Conservation (phyloP, 2,797 vertebrate species). For the Tarsius wallacei region DNA sequence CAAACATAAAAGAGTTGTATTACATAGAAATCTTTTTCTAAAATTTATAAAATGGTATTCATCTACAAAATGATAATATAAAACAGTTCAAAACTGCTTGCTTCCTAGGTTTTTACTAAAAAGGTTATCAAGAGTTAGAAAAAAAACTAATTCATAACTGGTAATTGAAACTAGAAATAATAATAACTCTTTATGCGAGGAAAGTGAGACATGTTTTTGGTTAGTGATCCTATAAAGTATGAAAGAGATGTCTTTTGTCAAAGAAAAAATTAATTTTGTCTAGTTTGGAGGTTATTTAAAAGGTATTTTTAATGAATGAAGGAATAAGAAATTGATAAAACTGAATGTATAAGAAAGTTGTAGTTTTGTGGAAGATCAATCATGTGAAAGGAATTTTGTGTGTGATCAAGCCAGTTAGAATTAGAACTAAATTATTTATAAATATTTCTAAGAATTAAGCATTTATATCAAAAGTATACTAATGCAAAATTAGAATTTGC, state of each 20-base stretch:
- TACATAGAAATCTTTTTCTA: background rate
- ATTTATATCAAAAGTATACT: background rate
- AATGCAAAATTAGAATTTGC: background rate
- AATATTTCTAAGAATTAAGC: background rate
- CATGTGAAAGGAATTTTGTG: background rate
- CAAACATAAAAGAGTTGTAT: background rate
- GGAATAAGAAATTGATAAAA: background rate
- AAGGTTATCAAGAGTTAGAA: background rate
- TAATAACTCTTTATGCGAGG: background rate
- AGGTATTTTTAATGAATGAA: background rate
- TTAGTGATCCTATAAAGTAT: background rate
- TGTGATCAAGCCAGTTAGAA: background rate
- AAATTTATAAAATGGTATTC: background rate
- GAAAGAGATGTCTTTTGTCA: background rate
- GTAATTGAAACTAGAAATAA: background rate
- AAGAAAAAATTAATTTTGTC: background rate
- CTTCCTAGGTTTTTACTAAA: background rate
- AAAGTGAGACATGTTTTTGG: background rate
- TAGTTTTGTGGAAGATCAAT: background rate
- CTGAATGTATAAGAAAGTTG: background rate
- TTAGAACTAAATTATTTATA: background rate
- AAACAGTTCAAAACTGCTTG: background rate
- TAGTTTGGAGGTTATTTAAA: background rate
- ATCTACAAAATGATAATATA: background rate
- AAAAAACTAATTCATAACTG: background rate